Conservation (phyloP, 1,140 invertebrate genomes). For the Olivierus martensii region DNA sequence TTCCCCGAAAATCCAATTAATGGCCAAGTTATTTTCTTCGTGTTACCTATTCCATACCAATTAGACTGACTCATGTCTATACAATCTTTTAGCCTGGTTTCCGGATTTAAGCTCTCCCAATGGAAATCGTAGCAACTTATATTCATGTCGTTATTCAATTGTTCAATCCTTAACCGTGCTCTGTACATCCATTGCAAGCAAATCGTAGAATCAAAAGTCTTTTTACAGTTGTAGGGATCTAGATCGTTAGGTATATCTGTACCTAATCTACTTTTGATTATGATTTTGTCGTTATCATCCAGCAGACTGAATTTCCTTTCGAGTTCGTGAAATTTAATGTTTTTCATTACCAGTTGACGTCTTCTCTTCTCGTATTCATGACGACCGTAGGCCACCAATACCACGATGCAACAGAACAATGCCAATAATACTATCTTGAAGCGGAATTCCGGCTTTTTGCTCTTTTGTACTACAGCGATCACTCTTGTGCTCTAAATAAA, state of each 20-base stretch:
- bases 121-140: conserved; percentile 55
- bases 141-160: conserved; percentile 6
- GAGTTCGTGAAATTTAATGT: not conserved
- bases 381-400: conserved; percentile 14
- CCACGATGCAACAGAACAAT: conserved; percentile 15
- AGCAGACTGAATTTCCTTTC: conserved; percentile 4
- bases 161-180: conserved; percentile 7
- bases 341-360: not conserved
- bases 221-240: conserved; percentile 8
- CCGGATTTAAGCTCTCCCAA: conserved; percentile 50
- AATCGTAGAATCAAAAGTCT: not conserved
- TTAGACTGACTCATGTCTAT: conserved; percentile 45
- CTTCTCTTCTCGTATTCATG: not conserved
- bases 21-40: conserved; percentile 58
- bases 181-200: conserved; percentile 22
- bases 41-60: conserved; percentile 49
- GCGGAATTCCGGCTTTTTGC: conserved; percentile 19
- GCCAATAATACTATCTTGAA: conserved; percentile 15
- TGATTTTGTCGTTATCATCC: not conserved
- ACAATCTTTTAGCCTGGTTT: conserved; percentile 58
- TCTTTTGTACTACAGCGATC: conserved; percentile 13
- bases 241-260: conserved; percentile 12
- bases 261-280: conserved; percentile 8
- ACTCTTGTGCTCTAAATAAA: conserved; percentile 11
- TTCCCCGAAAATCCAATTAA: conserved; percentile 51